Evolutionary conservation across 2,797 vertebrate species (phyloP), one percentile per base, ranked within the genome.

Genomic region (Pogonophryne albipinna): DNA sequence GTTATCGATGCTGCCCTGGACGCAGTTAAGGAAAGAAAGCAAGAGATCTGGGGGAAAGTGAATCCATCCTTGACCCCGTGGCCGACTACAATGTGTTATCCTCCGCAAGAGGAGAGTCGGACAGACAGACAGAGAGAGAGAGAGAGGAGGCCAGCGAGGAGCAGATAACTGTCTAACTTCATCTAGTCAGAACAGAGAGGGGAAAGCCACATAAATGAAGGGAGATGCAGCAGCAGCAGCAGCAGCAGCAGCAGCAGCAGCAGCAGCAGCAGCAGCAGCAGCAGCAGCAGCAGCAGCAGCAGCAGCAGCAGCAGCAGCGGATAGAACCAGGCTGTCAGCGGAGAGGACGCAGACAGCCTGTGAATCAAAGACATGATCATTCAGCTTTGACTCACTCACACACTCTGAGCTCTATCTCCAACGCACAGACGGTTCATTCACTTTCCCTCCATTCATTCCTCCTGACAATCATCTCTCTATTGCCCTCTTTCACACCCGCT

Each of bases 1-100:
- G 83, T 85, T 90, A 86, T 90, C 68, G 6, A 71, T 71, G 71
- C 68, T 71, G 76, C 75, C 66, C 68, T 51, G 73, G 51, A 80
- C 69, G 45, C 53, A 1, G 82, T 83, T 65, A 79, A 79, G 80
- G 74, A 84, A 82, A 83, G 68, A 80, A 85, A 85, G 78, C 58
- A 57, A 61, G 73, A 81, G 77, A 78, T 88, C 76, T 75, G 34
- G 84, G 27, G 63, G 50, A 77, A 85, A 85, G 81, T 89, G 87
- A 86, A 91, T 93, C 86, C 87, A 80, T 85, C 81, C 76, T 85
- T 87, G 84, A 87, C 87, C 89, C 84, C 1, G 50, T 87, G 80
- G 74, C 74, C 70, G 74, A 74, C 85, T 73, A 71, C 68, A 65
- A 41, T 71, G 82, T 84, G 81, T 90, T 82, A 87, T 89, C 83